These are phyloP conservation scores for Cervus canadensis DNA, from an alignment of 2,113 vertebrate species.

Conservation along the genomic window DNA sequence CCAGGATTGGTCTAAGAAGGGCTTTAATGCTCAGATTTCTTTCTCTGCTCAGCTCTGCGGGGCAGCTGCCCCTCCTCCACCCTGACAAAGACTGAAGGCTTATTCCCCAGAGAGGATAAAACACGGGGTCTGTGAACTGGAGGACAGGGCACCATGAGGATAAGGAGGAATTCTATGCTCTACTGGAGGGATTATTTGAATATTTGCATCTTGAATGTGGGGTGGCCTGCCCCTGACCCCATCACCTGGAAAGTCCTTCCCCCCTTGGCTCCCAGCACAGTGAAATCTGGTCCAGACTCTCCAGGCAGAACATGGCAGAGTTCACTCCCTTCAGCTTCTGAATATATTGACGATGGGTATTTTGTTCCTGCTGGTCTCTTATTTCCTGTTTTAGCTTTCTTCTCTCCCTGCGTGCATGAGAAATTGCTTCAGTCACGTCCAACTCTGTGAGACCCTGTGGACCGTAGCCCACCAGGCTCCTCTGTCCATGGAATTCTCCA, in stretches of 20 bases:
- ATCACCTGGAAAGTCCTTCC: not conserved
- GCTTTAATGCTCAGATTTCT: not conserved
- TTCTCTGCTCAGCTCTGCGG: not conserved
- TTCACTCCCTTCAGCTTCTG: not conserved
- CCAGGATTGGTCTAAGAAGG: not conserved
- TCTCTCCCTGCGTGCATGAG: not conserved
- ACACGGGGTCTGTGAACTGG: not conserved
- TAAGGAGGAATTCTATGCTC: accelerated
- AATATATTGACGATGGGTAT: not conserved
- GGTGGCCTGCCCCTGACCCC: too few species aligned
- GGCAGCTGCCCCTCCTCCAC: not conserved
- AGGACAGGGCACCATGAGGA: not conserved
- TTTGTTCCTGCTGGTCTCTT: not conserved
- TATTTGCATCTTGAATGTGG: not conserved
- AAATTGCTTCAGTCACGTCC: not conserved
- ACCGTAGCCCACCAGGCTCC: not conserved
- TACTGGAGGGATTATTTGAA: not conserved
- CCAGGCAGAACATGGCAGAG: not conserved
- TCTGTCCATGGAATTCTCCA: not conserved
- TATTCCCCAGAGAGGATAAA: not conserved
- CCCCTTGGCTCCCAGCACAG: not conserved
- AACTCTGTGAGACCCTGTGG: not conserved
- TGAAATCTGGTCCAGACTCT: too few species aligned
- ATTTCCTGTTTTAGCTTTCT: not conserved
- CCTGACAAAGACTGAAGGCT: not conserved